phyloP scores from a whole-genome alignment of 2,888 invertebrate genomes.

The Apodemia duryi region DNA sequence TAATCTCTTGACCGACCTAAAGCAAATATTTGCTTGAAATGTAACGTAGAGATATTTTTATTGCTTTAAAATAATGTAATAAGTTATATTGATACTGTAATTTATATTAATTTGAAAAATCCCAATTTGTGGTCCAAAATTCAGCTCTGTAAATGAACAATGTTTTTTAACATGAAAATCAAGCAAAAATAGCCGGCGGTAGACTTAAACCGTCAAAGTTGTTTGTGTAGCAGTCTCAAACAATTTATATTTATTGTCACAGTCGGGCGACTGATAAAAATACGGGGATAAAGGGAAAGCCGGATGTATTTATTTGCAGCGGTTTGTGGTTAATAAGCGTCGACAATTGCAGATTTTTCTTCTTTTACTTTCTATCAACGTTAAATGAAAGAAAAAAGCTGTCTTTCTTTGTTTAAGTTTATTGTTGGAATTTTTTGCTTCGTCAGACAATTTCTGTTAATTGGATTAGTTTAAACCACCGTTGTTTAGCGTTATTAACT shows the following conservation, averaged over 20 bases:
- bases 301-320: slow-evolving; percentile 14
- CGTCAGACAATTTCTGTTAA: background rate
- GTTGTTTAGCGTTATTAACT: no score
- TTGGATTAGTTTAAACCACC: slow-evolving; percentile 3
- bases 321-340: slow-evolving; percentile 14
- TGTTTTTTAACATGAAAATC: background rate
- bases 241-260: slow-evolving; percentile 15
- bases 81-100: no score
- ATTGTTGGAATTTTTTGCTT: background rate
- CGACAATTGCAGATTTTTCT: slow-evolving; percentile 12
- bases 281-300: slow-evolving; percentile 9
- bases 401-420: background rate
- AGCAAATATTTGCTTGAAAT: no score
- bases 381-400: slow-evolving; percentile 13
- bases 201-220: slow-evolving; percentile 11
- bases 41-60: no score
- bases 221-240: slow-evolving; percentile 8
- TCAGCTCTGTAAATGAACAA: background rate
- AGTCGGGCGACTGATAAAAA: slow-evolving; percentile 10
- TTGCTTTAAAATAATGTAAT: no score
- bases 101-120: no score
- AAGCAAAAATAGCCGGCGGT: background rate
- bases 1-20: no score
- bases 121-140: background rate
- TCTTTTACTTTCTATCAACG: slow-evolving; percentile 1